These are phyloP conservation scores for Meteorus cinctellus DNA, from an alignment of 2,888 invertebrate genomes.

Conservation along the genomic window DNA sequence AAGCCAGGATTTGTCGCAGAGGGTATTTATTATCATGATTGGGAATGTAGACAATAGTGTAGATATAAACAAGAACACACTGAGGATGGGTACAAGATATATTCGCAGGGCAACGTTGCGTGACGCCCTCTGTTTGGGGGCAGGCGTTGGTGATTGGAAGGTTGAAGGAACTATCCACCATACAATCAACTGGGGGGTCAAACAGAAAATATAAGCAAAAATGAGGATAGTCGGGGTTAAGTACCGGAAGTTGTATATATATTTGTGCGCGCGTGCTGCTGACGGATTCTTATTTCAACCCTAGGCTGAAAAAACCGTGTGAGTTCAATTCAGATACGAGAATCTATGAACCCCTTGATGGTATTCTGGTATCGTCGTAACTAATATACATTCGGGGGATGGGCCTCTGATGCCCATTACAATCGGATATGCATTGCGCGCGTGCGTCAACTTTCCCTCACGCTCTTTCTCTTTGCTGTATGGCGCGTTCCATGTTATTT, in stretches of 20 bases:
- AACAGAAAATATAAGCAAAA: slow-evolving; percentile 16
- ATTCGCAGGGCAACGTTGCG: slow-evolving; percentile 28
- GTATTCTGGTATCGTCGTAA: slow-evolving; percentile 4
- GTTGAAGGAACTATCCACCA: background rate
- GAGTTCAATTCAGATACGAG: slow-evolving; percentile 57
- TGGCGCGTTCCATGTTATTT: background rate
- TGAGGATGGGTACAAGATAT: background rate
- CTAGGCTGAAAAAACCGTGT: slow-evolving; percentile 17
- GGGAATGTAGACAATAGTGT: background rate
- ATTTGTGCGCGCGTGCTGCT: slow-evolving; percentile 50
- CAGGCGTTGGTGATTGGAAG: slow-evolving; percentile 20
- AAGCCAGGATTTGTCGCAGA: background rate
- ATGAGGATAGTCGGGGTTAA: slow-evolving; percentile 61
- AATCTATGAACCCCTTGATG: slow-evolving; percentile 60
- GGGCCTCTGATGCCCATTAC: slow-evolving; percentile 51
- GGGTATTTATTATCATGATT: slow-evolving; percentile 21
- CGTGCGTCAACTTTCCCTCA: no score
- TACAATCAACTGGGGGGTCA: background rate
- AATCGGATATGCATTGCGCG: slow-evolving; percentile 50
- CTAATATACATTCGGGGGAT: background rate
- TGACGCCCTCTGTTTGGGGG: slow-evolving; percentile 27
- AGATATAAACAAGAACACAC: background rate
- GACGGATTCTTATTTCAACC: slow-evolving; percentile 50
- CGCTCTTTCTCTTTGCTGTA: background rate
- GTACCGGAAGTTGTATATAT: slow-evolving; percentile 63